phyloP scores from a whole-genome alignment of 1,140 invertebrate species.

The Heterodera carotae region DNA sequence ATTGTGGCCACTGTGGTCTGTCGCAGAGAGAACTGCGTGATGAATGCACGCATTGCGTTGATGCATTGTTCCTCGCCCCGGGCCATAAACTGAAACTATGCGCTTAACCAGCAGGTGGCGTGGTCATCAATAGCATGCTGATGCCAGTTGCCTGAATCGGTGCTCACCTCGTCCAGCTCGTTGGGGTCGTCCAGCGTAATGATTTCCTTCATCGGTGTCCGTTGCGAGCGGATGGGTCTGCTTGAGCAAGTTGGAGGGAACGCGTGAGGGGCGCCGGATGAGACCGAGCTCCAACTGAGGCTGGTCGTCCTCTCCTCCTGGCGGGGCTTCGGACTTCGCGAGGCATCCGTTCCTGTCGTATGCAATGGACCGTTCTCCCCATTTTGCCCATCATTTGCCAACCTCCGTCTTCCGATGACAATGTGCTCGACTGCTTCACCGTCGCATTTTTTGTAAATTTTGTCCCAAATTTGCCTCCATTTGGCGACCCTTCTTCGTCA shows the following conservation, averaged over 20 bases:
- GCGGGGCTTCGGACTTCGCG: not conserved
- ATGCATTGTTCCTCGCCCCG: constrained; percentile 62
- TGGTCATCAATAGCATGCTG: too few species aligned
- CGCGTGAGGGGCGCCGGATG: not conserved
- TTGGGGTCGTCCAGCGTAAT: constrained; percentile 59
- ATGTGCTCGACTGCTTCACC: too few species aligned
- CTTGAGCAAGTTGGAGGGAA: not conserved
- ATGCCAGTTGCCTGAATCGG: too few species aligned
- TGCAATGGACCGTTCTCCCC: not conserved
- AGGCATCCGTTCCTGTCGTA: not conserved
- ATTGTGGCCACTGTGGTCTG: constrained; percentile 63
- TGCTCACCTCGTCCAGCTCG: constrained; percentile 23
- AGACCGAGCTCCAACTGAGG: not conserved
- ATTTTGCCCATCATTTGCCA: not conserved
- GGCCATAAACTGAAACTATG: constrained; percentile 44
- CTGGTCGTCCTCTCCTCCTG: not conserved
- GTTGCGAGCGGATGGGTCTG: constrained; percentile 43
- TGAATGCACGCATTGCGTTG: constrained; percentile 60
- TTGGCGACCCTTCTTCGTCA: too few species aligned
- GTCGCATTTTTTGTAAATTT: too few species aligned
- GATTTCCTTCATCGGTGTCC: constrained; percentile 60
- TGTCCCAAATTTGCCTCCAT: too few species aligned
- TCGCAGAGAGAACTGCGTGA: constrained; percentile 61
- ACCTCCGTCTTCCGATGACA: too few species aligned
- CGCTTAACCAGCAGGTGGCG: too few species aligned